Conservation (phyloP, 2,888 invertebrate genomes). For the Halictus quadricinctus region DNA sequence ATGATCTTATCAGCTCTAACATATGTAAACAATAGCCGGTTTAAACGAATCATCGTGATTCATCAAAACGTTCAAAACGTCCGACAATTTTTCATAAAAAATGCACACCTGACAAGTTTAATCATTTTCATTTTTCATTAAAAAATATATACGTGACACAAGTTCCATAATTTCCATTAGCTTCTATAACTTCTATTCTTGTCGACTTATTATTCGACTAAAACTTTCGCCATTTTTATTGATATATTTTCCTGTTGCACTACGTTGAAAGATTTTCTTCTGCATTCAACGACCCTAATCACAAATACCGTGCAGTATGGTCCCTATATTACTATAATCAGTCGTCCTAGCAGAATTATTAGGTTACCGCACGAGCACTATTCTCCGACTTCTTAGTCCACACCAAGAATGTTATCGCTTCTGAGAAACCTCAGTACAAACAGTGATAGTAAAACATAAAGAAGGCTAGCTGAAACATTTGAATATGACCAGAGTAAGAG, state of each 20-base stretch:
- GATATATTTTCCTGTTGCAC: neutral
- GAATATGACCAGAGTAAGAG: neutral
- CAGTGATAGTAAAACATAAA: constrained; percentile 2
- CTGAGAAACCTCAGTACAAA: neutral
- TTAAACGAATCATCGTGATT: neutral
- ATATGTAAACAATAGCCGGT: neutral
- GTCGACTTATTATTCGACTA: neutral
- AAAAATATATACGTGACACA: too few relatives aligned
- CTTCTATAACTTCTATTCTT: neutral
- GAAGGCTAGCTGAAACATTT: neutral
- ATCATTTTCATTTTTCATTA: neutral
- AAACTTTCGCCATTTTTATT: neutral
- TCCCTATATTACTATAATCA: neutral
- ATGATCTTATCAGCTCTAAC: neutral
- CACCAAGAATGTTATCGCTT: constrained; percentile 5
- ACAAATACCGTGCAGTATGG: neutral
- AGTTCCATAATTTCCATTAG: neutral
- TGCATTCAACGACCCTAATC: neutral
- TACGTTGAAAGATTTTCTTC: neutral
- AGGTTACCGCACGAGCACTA: neutral
- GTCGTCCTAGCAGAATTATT: neutral
- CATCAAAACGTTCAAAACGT: neutral
- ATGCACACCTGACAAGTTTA: too few relatives aligned
- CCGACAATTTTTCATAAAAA: too few relatives aligned
- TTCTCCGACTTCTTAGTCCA: neutral